Conservation (phyloP, 64 coral and sea anemone genomes). For the Acropora yongei region DNA sequence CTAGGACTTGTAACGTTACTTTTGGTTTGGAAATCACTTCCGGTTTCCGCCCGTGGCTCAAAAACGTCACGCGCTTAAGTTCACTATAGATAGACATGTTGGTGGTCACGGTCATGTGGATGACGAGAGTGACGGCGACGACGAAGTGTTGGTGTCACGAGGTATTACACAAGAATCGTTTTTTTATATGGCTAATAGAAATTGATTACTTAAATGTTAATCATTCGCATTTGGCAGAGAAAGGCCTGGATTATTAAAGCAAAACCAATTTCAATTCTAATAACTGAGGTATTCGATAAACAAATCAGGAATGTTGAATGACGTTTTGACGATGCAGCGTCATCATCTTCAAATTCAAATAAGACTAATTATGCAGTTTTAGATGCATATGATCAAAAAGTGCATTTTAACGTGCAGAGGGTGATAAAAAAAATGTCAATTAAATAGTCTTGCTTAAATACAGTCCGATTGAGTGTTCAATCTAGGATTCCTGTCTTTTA, state of each 20-base stretch:
- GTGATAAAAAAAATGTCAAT: not conserved
- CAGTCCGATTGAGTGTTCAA: not conserved
- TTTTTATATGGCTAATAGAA: not conserved
- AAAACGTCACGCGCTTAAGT: too few relatives aligned
- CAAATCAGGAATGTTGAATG: not conserved
- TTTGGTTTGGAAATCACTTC: too few relatives aligned
- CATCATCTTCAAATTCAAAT: not conserved
- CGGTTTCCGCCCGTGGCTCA: too few relatives aligned
- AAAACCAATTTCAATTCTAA: not conserved
- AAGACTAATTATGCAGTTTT: not conserved
- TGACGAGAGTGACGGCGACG: not conserved
- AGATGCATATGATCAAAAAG: not conserved
- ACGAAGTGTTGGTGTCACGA: not conserved
- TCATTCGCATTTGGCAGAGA: not conserved
- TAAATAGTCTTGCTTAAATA: not conserved
- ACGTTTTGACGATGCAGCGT: too few relatives aligned
- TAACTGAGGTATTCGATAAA: not conserved
- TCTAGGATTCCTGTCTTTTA: not conserved
- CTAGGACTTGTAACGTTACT: too few relatives aligned
- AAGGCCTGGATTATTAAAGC: not conserved
- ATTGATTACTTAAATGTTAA: not conserved
- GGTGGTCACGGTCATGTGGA: too few relatives aligned
- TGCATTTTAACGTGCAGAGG: not conserved
- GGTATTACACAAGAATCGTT: not conserved
- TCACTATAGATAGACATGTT: too few relatives aligned